Evolutionary conservation across 2,888 invertebrate species (phyloP).

Genomic region (Agrotis exclamationis): DNA sequence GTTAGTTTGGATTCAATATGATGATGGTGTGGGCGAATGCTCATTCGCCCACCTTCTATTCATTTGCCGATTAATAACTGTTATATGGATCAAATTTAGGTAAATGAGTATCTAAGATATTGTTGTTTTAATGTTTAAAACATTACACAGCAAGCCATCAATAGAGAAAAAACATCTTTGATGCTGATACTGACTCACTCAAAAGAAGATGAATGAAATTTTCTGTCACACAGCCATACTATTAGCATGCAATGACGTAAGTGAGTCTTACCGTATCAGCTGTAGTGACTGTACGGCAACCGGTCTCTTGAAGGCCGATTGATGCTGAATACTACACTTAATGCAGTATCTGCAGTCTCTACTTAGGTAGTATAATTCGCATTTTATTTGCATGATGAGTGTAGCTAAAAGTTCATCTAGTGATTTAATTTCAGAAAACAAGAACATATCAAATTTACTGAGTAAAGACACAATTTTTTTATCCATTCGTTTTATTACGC

Average conservation of each 20-base stretch:
- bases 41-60: slow-evolving; percentile 45
- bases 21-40: slow-evolving; percentile 42
- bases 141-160: slow-evolving; percentile 12
- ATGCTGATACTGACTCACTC: slow-evolving; percentile 53
- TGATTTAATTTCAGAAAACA: too few relatives aligned
- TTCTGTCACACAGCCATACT: slow-evolving; percentile 59
- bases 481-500: neutral
- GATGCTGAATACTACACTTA: slow-evolving; percentile 50
- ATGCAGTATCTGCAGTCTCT: slow-evolving; percentile 51
- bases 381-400: slow-evolving; percentile 35
- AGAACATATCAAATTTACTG: neutral
- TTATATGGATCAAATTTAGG: slow-evolving; percentile 28
- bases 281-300: slow-evolving; percentile 69
- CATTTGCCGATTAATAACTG: slow-evolving; percentile 51
- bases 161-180: slow-evolving; percentile 16
- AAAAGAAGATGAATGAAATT: slow-evolving; percentile 65
- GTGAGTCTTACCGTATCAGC: slow-evolving; percentile 64
- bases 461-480: neutral
- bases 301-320: slow-evolving; percentile 70
- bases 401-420: too few relatives aligned
- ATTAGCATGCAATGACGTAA: slow-evolving; percentile 69
- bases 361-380: slow-evolving; percentile 24
- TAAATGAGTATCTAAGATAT: neutral
- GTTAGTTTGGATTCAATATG: slow-evolving; percentile 41
- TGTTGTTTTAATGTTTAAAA: slow-evolving; percentile 18